phyloP scores from a whole-genome alignment of 1,140 invertebrate species.

The Trialeurodes vaporariorum region DNA sequence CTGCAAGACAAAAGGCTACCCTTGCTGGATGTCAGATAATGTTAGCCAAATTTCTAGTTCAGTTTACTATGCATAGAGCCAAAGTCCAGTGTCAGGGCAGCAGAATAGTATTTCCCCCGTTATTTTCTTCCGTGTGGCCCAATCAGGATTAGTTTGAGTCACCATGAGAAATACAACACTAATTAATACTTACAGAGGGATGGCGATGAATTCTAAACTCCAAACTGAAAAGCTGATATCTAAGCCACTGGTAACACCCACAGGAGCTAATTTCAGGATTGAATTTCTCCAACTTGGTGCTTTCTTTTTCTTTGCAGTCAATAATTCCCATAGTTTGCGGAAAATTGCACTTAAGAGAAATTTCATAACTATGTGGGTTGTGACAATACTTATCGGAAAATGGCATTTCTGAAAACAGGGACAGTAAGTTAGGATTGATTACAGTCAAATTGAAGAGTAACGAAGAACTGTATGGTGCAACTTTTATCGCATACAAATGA shows the following conservation, averaged over 20 bases:
- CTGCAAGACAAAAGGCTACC: too few relatives aligned
- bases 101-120: too few relatives aligned
- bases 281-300: slow-evolving; percentile 53
- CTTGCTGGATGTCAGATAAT: too few relatives aligned
- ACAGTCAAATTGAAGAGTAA: too few relatives aligned
- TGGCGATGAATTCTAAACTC: slow-evolving; percentile 83
- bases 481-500: too few relatives aligned
- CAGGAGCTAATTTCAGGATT: slow-evolving; percentile 50
- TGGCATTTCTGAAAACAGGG: slow-evolving; percentile 58
- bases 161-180: slow-evolving; percentile 8
- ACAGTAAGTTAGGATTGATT: too few relatives aligned
- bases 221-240: slow-evolving; percentile 97
- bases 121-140: too few relatives aligned
- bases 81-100: too few relatives aligned
- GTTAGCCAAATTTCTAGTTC: too few relatives aligned
- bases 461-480: too few relatives aligned
- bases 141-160: too few relatives aligned
- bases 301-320: slow-evolving; percentile 46
- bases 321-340: slow-evolving; percentile 45
- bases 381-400: slow-evolving; percentile 71
- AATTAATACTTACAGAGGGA: slow-evolving; percentile 65
- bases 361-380: slow-evolving; percentile 74
- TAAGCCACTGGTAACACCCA: slow-evolving; percentile 81
- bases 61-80: too few relatives aligned
- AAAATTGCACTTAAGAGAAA: slow-evolving; percentile 58